These are phyloP conservation scores for Sycophila texana DNA, from an alignment of 2,888 invertebrate genomes.

Conservation along the genomic window DNA sequence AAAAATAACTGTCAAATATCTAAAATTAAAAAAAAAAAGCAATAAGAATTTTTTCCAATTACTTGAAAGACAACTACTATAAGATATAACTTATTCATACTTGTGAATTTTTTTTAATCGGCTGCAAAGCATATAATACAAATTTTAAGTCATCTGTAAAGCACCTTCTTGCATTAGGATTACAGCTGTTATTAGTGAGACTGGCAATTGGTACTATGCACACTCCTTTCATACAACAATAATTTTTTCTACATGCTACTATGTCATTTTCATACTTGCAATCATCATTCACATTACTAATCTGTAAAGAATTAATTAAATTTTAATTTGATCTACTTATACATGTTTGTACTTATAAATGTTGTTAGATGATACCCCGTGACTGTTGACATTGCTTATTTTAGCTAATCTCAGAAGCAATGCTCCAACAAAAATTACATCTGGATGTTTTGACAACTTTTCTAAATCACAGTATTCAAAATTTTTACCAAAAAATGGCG, in stretches of 20 bases:
- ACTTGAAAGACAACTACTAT: background rate
- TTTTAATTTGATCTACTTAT: background rate
- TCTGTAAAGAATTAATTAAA: slow-evolving; percentile 9
- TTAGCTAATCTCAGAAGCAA: slow-evolving; percentile 85
- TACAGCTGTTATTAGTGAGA: slow-evolving; percentile 91
- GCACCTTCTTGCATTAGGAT: slow-evolving; percentile 85
- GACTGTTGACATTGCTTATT: slow-evolving; percentile 90
- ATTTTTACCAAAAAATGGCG: slow-evolving; percentile 77
- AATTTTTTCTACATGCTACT: slow-evolving; percentile 59
- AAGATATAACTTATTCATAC: slow-evolving; percentile 58
- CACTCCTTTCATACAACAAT: slow-evolving; percentile 72
- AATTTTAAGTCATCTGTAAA: slow-evolving; percentile 24
- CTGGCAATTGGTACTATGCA: slow-evolving; percentile 86
- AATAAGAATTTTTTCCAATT: slow-evolving; percentile 4
- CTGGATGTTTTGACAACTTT: slow-evolving; percentile 66
- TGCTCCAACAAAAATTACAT: slow-evolving; percentile 79
- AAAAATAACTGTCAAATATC: slow-evolving; percentile 89
- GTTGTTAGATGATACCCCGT: slow-evolving; percentile 70
- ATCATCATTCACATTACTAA: slow-evolving; percentile 3
- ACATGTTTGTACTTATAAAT: slow-evolving; percentile 35
- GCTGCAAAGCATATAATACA: slow-evolving; percentile 80
- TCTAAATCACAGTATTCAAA: slow-evolving; percentile 66
- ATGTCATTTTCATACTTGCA: slow-evolving; percentile 12
- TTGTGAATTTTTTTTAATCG: slow-evolving; percentile 84
- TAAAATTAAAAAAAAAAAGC: slow-evolving; percentile 59